phyloP scores from a whole-genome alignment of 2,797 vertebrate genomes.

The Crocidura indochinensis region DNA sequence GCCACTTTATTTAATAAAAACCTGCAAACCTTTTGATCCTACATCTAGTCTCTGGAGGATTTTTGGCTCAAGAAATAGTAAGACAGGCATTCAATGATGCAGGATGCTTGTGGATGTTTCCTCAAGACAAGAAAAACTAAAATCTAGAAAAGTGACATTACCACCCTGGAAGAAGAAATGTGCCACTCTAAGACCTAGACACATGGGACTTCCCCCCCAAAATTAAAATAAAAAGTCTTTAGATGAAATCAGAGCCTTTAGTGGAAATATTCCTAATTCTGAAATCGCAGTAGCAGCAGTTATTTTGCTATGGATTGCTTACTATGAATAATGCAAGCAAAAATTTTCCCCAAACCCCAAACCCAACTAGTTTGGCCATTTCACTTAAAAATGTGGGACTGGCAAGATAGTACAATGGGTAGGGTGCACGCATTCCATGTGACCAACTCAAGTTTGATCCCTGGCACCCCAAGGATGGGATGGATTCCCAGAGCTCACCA shows the following conservation, averaged over 20 bases:
- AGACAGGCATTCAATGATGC: not conserved
- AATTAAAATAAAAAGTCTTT: not conserved
- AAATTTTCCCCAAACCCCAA: not conserved
- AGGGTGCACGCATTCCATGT: no score
- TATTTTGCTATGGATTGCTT: not conserved
- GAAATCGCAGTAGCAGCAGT: not conserved
- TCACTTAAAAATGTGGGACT: not conserved
- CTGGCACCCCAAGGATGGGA: no score
- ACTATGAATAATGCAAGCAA: not conserved
- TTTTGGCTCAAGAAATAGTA: constrained; percentile 41
- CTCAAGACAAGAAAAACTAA: not conserved
- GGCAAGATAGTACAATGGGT: no score
- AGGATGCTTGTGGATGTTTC: not conserved
- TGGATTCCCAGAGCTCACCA: no score
- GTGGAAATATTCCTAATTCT: not conserved
- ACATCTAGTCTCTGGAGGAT: not conserved
- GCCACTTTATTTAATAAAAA: constrained; percentile 16
- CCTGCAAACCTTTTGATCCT: not conserved
- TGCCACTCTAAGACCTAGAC: not conserved
- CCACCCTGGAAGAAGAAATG: not conserved
- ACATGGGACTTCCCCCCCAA: not conserved
- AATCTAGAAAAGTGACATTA: not conserved
- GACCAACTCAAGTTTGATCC: no score
- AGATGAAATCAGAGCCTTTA: not conserved
- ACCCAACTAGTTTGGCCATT: not conserved